A percentile compares a stretch with the other conserved stretches of the same genome.
These are phyloP conservation scores for Notiomystis cincta DNA, from an alignment of 2,113 vertebrate genomes.

Conservation along the genomic window DNA sequence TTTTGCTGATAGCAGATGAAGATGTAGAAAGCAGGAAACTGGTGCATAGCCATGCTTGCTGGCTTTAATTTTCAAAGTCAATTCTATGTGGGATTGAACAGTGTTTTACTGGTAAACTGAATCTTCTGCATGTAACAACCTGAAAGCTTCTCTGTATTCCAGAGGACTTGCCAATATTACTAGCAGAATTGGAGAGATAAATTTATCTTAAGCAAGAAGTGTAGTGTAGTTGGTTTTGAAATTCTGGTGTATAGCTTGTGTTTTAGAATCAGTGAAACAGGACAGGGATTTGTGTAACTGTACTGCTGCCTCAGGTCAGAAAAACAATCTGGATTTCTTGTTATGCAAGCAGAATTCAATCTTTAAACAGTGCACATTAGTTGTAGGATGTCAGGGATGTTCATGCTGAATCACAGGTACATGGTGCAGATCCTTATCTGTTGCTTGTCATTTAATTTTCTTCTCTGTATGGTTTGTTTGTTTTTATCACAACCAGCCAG, in stretches of 20 bases:
- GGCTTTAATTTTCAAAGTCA: slow-evolving; percentile 14
- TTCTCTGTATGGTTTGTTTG: neutral
- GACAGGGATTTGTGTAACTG: neutral
- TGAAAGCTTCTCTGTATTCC: neutral
- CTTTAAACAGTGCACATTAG: neutral
- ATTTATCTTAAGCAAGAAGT: neutral
- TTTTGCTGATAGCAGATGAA: slow-evolving; percentile 33
- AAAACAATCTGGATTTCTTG: neutral
- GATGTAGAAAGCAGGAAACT: slow-evolving; percentile 68
- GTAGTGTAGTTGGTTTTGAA: neutral
- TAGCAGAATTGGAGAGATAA: neutral
- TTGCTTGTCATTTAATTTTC: neutral
- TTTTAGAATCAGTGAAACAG: neutral
- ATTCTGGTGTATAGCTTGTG: neutral
- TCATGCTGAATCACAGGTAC: neutral
- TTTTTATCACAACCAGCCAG: neutral
- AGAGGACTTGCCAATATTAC: neutral
- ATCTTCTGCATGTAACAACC: neutral
- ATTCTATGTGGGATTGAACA: neutral
- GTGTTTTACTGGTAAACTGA: neutral
- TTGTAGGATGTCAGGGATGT: neutral
- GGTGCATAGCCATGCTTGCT: slow-evolving; percentile 34
- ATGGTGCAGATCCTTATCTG: neutral
- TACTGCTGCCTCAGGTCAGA: neutral
- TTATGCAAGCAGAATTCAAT: neutral